Conservation (phyloP, 2,888 invertebrate genomes). For the Podotricha telesiphe region DNA sequence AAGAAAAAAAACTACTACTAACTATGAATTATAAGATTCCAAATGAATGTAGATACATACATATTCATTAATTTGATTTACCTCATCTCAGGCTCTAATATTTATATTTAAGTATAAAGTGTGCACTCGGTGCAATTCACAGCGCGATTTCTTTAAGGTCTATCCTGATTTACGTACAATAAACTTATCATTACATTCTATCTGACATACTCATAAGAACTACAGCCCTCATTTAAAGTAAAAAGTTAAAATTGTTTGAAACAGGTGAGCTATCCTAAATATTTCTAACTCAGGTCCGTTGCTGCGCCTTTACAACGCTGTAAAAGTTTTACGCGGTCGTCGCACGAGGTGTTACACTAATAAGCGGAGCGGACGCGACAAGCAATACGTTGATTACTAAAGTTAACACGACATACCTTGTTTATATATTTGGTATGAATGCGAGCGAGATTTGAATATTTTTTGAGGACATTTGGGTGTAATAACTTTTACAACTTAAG, state of each 20-base stretch:
- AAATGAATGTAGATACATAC: too few relatives aligned
- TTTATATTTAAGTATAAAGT: too few relatives aligned
- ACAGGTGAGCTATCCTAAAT: background rate
- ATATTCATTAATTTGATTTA: too few relatives aligned
- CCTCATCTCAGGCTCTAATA: too few relatives aligned
- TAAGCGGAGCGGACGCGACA: slow-evolving; percentile 12
- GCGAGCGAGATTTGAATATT: background rate
- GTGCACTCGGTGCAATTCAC: too few relatives aligned
- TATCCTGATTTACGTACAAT: too few relatives aligned
- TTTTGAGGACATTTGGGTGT: background rate
- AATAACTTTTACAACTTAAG: too few relatives aligned
- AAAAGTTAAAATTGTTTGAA: background rate
- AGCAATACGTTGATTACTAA: background rate
- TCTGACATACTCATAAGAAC: too few relatives aligned
- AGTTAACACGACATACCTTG: background rate
- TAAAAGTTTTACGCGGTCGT: slow-evolving; percentile 32
- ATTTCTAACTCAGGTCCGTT: background rate
- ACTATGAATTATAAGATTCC: too few relatives aligned
- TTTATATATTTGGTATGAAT: background rate
- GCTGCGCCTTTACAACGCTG: slow-evolving; percentile 16
- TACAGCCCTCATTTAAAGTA: background rate
- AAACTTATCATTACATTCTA: too few relatives aligned
- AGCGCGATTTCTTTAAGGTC: too few relatives aligned
- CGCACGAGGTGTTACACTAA: background rate
- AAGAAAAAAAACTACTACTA: too few relatives aligned